Conservation (phyloP, 1,140 invertebrate species). For the Ooceraea biroi region DNA sequence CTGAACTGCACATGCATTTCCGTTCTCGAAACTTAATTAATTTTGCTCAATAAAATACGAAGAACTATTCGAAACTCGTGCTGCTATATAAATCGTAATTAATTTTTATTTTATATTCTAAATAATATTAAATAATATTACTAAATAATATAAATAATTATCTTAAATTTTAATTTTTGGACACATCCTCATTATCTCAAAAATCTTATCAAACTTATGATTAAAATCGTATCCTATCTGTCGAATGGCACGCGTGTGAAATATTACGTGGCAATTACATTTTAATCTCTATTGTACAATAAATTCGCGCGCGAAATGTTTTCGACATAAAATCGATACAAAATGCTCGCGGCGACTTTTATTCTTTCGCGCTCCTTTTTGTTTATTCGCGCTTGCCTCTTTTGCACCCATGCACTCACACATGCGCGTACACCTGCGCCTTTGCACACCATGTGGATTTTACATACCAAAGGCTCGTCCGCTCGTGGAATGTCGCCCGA, state of each 20-base stretch:
- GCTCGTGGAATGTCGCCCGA: constrained; percentile 60
- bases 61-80: neutral
- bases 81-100: neutral
- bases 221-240: neutral
- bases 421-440: neutral
- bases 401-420: neutral
- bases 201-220: neutral
- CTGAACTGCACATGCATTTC: neutral
- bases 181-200: neutral
- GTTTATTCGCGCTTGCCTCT: neutral
- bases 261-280: neutral
- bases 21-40: neutral
- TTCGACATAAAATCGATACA: constrained; percentile 14
- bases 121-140: neutral
- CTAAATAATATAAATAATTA: neutral
- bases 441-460: constrained; percentile 48
- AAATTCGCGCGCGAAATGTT: neutral
- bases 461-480: constrained; percentile 69
- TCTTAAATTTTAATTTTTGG: neutral
- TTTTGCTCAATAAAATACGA: neutral
- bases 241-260: neutral
- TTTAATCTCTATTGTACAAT: neutral
- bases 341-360: constrained; percentile 20
- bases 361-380: constrained; percentile 22
- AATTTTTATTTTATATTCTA: neutral